A percentile compares a stretch with the other conserved stretches of the same genome.
Evolutionary conservation across 1,140 invertebrate genomes (phyloP).

Genomic region (Nephila pilipes): DNA sequence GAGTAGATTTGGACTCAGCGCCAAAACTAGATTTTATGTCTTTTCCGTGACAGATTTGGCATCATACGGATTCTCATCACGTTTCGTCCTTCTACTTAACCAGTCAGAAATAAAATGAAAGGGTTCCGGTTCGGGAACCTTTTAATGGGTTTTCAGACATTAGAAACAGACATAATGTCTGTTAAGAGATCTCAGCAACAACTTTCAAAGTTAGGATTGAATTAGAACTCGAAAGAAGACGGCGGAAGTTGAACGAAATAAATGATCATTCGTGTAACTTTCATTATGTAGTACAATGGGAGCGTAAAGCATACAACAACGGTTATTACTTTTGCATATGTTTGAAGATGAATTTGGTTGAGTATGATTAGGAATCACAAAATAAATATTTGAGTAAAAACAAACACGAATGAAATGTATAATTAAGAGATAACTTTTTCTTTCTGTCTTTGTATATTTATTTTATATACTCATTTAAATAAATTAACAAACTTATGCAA

Average conservation of each 20-base stretch:
- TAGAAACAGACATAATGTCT: slow-evolving; percentile 27
- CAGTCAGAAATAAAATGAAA: slow-evolving; percentile 11
- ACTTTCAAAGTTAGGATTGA: background rate
- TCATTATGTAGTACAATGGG: background rate
- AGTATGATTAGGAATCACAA: no score
- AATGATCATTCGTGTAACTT: background rate
- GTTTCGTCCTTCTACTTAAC: slow-evolving; percentile 11
- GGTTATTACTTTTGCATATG: no score
- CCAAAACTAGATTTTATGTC: slow-evolving; percentile 26
- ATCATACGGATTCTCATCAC: background rate
- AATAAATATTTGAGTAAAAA: no score
- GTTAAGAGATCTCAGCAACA: background rate
- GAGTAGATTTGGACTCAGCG: background rate
- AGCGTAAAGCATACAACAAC: no score
- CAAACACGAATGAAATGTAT: no score
- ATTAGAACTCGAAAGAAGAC: background rate
- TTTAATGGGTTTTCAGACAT: slow-evolving; percentile 29
- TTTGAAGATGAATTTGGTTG: no score
- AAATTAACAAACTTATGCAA: no score
- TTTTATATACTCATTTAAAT: no score
- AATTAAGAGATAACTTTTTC: no score
- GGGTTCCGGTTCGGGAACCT: slow-evolving; percentile 47
- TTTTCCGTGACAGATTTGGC: slow-evolving; percentile 34
- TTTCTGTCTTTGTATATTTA: no score
- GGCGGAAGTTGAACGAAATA: background rate